Conservation (phyloP, 2,797 vertebrate genomes). For the Cuniculus paca region DNA sequence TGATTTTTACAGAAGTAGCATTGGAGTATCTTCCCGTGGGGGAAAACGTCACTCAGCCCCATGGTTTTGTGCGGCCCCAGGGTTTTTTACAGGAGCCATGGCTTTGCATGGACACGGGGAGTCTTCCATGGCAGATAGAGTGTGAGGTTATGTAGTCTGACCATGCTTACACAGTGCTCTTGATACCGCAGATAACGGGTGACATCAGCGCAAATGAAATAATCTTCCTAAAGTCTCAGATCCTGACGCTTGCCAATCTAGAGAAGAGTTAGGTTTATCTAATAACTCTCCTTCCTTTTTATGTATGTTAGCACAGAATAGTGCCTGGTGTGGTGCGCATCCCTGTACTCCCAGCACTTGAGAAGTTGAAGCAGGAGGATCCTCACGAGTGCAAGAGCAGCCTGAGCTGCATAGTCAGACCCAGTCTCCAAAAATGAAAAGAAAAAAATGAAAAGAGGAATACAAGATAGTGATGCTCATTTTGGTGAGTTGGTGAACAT, state of each 20-base stretch:
- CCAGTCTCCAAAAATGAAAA: neutral
- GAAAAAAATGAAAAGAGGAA: neutral
- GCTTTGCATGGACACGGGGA: neutral
- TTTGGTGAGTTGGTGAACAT: neutral
- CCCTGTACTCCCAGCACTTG: neutral
- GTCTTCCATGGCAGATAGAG: neutral
- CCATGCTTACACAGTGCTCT: neutral
- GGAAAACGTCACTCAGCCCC: neutral
- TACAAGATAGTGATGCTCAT: neutral
- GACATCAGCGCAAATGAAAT: neutral
- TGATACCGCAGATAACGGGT: neutral
- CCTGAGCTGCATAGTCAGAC: neutral
- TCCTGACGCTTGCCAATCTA: neutral
- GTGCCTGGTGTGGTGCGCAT: neutral
- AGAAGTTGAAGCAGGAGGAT: neutral
- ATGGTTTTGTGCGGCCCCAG: neutral
- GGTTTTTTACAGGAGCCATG: neutral
- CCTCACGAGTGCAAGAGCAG: neutral
- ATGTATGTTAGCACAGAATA: neutral
- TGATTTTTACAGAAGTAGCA: neutral
- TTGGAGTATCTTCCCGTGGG: neutral
- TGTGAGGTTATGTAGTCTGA: neutral
- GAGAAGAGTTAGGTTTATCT: neutral
- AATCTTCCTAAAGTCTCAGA: constrained; percentile 37
- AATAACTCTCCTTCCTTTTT: neutral